Base-by-base conservation (phyloP, 2,113 vertebrate species). In the Pelmatolapia mariae region DNA sequence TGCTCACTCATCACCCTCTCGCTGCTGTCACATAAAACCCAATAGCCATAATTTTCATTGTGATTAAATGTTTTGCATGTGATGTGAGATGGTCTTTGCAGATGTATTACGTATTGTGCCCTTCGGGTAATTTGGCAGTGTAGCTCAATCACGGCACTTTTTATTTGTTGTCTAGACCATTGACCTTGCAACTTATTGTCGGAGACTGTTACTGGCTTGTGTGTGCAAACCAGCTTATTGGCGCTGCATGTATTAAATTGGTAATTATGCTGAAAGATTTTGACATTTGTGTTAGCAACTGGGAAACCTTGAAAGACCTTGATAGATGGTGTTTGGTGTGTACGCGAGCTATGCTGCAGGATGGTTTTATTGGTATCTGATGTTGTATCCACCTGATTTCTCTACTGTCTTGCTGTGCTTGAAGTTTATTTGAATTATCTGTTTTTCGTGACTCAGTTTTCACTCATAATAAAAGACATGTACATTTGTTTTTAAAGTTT, bases 1-100 rank as follows among this genome's bases (percentile, higher is more conserved):
- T 78, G 71, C 86, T 91, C 91, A 82, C 90, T 89, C 80, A 56
- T 87, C 31, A 7, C 47, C 71, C 45, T 88, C 84, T 80, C 24
- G 73, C 29, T 80, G 81, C 82, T 84, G 85, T 91, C 84, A 54
- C 78, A 71, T 73, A 43, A 85, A 85, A 88, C 78, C 52, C 53
- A 43, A 87, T 80, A 61, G 38, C 76, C 43, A 57, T 84, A 22
- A 88, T 91, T 91, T 83, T 56, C 66, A 82, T 24, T 38, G 22
- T 89, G 86, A 89, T 90, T 88, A 80, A 88, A 86, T 87, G 33
- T 78, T 84, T 86, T 89, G 43, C 4, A 7, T 24, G 1, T 50
- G 50, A 15, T 40, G 8, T 13, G 29, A 82, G 22, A 59, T 38
- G 82, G 43, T 82, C 54, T 85, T 59, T n/a, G 13, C 68, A 33